Evolutionary conservation across 2,888 invertebrate species (phyloP).

Genomic region (Yponomeuta plumbellus): DNA sequence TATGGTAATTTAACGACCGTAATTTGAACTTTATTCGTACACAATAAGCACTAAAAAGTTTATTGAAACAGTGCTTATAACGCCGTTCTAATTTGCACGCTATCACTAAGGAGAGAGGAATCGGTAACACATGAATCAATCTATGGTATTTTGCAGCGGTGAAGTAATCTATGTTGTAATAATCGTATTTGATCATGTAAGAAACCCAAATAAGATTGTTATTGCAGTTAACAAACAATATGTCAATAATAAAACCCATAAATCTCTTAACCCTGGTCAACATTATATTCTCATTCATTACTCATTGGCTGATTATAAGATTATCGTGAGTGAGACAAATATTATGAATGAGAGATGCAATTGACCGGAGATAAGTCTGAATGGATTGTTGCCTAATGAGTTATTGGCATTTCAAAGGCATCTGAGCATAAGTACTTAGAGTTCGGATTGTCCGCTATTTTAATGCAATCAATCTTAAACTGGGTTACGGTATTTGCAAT

Average conservation of each 20-base stretch:
- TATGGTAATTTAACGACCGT: neutral
- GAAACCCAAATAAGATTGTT: neutral
- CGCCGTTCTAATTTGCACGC: neutral
- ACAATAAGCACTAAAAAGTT: neutral
- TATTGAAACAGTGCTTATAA: neutral
- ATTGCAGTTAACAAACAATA: neutral
- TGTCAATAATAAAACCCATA: constrained; percentile 3
- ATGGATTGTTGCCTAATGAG: neutral
- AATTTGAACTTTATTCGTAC: neutral
- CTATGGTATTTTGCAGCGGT: neutral
- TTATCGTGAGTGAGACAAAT: neutral
- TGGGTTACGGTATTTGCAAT: no score
- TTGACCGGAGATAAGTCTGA: neutral
- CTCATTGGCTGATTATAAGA: neutral
- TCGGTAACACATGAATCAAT: neutral
- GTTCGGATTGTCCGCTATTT: neutral
- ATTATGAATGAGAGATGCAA: neutral
- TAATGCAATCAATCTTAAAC: no score
- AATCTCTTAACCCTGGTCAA: neutral
- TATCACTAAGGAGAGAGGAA: neutral
- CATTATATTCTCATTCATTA: neutral
- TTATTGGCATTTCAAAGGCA: no score
- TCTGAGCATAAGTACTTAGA: neutral
- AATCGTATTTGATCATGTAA: neutral
- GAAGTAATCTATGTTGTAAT: neutral